These are phyloP conservation scores for Motacilla tschutschensis DNA, from an alignment of 2,113 vertebrate genomes.

Conservation along the genomic window DNA sequence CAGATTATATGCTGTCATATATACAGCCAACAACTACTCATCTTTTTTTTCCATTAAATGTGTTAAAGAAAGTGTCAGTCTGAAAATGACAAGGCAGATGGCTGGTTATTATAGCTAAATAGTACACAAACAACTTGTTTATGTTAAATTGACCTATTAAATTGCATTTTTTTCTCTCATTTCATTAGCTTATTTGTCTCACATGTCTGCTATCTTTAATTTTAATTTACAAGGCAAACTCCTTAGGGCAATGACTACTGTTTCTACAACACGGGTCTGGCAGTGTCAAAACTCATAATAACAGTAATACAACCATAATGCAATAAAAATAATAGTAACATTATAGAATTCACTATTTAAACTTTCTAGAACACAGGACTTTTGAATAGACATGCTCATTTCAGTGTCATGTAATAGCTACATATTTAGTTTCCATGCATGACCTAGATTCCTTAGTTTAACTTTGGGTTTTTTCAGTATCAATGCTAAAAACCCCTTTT, in stretches of 20 bases:
- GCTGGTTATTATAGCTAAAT: not conserved
- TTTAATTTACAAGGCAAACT: not conserved
- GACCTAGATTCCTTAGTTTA: not conserved
- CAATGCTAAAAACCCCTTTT: not conserved
- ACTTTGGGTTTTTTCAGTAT: not conserved
- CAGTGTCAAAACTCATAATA: not conserved
- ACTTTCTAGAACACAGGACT: not conserved
- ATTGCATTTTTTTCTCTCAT: not conserved
- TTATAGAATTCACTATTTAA: not conserved
- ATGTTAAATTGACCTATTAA: not conserved
- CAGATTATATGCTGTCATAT: not conserved
- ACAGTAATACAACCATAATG: not conserved
- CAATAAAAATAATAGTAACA: not conserved
- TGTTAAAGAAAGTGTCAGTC: not conserved
- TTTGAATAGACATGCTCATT: not conserved
- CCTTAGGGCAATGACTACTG: not conserved
- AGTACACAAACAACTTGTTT: not conserved
- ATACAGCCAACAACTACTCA: not conserved
- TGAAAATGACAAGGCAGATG: constrained; percentile 1
- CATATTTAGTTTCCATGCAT: not conserved
- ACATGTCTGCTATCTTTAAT: not conserved
- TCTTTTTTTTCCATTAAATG: not conserved
- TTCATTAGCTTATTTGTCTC: not conserved
- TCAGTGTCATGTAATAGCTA: not conserved
- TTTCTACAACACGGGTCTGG: not conserved